phyloP scores from a whole-genome alignment of 1,140 invertebrate species.

The Polyergus mexicanus region DNA sequence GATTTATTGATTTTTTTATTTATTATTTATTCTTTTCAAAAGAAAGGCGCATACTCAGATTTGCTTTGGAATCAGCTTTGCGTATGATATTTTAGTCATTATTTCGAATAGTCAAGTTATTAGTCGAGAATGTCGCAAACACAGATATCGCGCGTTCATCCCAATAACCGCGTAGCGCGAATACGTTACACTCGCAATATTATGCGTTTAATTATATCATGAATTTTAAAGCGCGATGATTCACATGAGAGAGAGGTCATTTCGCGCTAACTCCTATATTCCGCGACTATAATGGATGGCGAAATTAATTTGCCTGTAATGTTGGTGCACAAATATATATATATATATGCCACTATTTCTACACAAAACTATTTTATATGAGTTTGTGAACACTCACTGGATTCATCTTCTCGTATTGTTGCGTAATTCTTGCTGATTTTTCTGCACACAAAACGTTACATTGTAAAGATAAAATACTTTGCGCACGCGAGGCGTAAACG shows the following conservation, averaged over 20 bases:
- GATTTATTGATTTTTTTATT: background rate
- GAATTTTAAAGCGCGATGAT: conserved; percentile 62
- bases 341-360: background rate
- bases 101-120: conserved; percentile 29
- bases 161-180: conserved; percentile 27
- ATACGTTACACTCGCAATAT: conserved; percentile 30
- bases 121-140: conserved; percentile 24
- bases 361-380: background rate
- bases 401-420: background rate
- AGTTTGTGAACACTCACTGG: background rate
- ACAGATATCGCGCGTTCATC: conserved; percentile 29
- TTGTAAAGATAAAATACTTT: conserved; percentile 23
- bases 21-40: background rate
- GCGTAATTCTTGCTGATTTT: background rate
- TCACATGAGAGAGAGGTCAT: conserved; percentile 51
- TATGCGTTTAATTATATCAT: conserved; percentile 33
- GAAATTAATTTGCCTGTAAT: conserved; percentile 49
- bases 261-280: conserved; percentile 35
- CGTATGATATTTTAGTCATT: conserved; percentile 1
- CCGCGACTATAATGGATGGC: conserved; percentile 22
- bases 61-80: background rate
- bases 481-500: background rate
- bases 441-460: background rate
- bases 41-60: background rate
- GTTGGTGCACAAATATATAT: conserved; percentile 9